Percentiles rank a stretch among this genome's conserved stretches.
Evolutionary conservation across 35 echinoderm and acorn worm species (phyloP).

Genomic region (Antedon bifida): DNA sequence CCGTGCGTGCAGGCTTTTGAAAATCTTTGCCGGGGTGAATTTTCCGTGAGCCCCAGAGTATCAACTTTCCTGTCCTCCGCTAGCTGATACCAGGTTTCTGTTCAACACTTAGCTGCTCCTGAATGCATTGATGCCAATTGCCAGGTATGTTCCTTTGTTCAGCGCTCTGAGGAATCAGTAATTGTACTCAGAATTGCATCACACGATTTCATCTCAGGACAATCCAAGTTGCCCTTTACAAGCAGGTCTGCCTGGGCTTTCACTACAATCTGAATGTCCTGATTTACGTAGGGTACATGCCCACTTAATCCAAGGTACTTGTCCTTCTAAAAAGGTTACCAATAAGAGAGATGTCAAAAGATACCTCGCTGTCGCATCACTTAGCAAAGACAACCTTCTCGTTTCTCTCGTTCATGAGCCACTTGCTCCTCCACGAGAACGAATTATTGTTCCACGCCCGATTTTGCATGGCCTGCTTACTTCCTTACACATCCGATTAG

Average conservation of each 20-base stretch:
- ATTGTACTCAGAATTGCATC: background rate
- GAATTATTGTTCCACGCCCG: background rate
- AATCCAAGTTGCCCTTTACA: background rate
- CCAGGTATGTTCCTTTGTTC: too few relatives aligned
- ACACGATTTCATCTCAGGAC: background rate
- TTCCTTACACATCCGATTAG: background rate
- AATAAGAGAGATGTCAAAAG: background rate
- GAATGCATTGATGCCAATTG: too few relatives aligned
- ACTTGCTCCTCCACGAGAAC: background rate
- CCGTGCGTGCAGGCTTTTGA: too few relatives aligned
- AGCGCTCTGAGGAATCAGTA: too few relatives aligned
- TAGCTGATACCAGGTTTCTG: too few relatives aligned
- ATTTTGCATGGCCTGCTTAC: background rate
- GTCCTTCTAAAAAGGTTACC: background rate
- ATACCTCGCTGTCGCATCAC: background rate
- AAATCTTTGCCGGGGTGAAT: too few relatives aligned
- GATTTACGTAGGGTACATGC: background rate
- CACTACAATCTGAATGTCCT: background rate
- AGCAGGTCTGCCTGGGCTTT: background rate
- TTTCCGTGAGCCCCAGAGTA: too few relatives aligned
- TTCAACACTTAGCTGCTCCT: too few relatives aligned
- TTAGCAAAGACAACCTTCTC: background rate
- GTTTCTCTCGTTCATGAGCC: background rate
- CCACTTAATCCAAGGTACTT: background rate
- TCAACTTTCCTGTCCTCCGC: too few relatives aligned